phyloP scores from a whole-genome alignment of 1,140 invertebrate genomes.

The Drosophila pseudoananassae region DNA sequence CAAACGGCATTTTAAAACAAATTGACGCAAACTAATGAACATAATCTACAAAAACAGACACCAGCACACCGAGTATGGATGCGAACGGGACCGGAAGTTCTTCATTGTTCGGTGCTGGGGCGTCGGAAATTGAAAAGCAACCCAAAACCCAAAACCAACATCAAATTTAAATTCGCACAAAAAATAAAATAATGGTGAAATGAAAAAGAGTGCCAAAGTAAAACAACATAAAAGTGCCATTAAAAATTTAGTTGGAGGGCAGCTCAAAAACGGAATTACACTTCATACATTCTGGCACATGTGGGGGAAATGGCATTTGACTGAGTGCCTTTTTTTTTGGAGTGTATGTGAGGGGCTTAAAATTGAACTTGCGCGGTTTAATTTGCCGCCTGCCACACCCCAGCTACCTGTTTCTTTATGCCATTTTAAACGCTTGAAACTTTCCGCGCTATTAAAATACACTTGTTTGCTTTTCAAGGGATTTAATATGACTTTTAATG shows the following conservation, averaged over 20 bases:
- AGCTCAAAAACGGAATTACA: conserved; percentile 40
- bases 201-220: conserved; percentile 11
- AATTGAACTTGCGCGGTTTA: conserved; percentile 71
- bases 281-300: conserved; percentile 12
- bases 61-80: background rate
- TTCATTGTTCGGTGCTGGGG: conserved; percentile 73
- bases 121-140: conserved; percentile 81
- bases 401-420: conserved; percentile 24
- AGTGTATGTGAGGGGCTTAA: conserved; percentile 20
- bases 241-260: conserved; percentile 76
- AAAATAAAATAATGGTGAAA: conserved; percentile 15
- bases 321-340: conserved; percentile 19
- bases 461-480: background rate
- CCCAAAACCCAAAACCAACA: conserved; percentile 76
- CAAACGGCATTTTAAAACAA: conserved; percentile 67
- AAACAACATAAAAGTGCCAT: conserved; percentile 62
- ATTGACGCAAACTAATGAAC: conserved; percentile 78
- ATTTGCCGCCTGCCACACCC: conserved; percentile 45
- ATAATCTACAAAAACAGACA: conserved; percentile 51
- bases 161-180: conserved; percentile 69
- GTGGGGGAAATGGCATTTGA: conserved; percentile 21
- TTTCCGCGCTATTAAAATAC: background rate
- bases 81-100: conserved; percentile 57
- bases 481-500: background rate
- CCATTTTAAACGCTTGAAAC: conserved; percentile 47